These are phyloP conservation scores for Tangachromis dhanisi DNA, from an alignment of 2,113 vertebrate species.

Conservation along the genomic window DNA sequence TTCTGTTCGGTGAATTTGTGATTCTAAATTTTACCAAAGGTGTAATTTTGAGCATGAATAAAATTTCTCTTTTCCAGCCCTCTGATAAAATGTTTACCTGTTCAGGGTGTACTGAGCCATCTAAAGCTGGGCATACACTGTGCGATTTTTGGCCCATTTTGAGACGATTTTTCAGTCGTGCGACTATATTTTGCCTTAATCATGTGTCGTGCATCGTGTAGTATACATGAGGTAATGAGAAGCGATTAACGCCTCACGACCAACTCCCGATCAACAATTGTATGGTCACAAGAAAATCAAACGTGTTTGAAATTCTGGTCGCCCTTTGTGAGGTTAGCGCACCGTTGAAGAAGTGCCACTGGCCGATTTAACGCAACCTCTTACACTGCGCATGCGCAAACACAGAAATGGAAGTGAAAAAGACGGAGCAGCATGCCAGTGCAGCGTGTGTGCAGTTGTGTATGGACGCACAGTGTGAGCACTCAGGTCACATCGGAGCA, in stretches of 20 bases:
- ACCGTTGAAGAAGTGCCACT: fast-evolving
- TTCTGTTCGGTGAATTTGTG: neutral
- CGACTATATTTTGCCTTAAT: neutral
- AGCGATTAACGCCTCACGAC: fast-evolving
- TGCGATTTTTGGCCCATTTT: neutral
- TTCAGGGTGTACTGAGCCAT: too few species aligned
- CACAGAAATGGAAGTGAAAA: neutral
- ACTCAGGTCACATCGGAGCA: neutral
- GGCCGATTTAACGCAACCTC: neutral
- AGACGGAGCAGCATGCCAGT: neutral
- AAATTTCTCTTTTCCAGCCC: neutral
- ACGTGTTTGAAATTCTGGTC: neutral
- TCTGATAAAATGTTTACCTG: neutral
- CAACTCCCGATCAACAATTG: neutral
- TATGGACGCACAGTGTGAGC: neutral
- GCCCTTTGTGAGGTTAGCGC: neutral
- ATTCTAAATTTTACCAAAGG: neutral
- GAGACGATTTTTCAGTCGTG: fast-evolving
- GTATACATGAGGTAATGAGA: neutral
- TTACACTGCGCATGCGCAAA: fast-evolving
- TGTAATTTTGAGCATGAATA: neutral
- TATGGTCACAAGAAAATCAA: neutral
- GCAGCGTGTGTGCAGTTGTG: neutral
- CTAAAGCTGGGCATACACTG: too few species aligned
- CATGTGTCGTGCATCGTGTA: fast-evolving